A percentile compares a stretch with the other conserved stretches of the same genome.
phyloP scores from a whole-genome alignment of 2,888 invertebrate species.

The Eristalis pertinax region DNA sequence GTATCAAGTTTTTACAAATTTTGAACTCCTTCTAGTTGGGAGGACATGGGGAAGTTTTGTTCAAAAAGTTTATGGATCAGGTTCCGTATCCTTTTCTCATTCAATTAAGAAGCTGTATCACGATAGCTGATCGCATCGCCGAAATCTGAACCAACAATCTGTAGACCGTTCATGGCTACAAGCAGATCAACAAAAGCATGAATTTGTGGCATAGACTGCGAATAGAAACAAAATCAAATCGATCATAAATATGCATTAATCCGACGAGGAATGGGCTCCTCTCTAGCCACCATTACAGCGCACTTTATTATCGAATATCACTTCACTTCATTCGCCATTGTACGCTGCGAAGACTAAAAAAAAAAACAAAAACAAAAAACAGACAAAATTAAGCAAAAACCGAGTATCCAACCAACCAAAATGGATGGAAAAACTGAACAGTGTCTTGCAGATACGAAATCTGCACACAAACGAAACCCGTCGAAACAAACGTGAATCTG shows the following conservation, averaged over 20 bases:
- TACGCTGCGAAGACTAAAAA: neutral
- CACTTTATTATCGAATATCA: constrained; percentile 53
- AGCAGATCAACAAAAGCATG: too few species aligned
- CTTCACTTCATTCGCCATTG: constrained; percentile 46
- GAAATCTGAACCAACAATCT: too few species aligned
- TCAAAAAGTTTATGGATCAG: too few species aligned
- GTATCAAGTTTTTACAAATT: too few species aligned
- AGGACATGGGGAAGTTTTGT: too few species aligned
- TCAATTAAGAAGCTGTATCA: too few species aligned
- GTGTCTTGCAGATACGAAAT: constrained; percentile 53
- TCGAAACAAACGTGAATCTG: neutral
- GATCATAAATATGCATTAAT: neutral
- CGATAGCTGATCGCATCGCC: too few species aligned
- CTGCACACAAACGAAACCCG: constrained; percentile 21
- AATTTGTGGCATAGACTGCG: too few species aligned
- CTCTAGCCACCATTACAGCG: constrained; percentile 17
- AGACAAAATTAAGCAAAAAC: neutral
- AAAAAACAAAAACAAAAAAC: neutral
- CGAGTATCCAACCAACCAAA: constrained; percentile 4
- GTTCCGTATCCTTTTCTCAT: too few species aligned
- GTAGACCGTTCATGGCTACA: too few species aligned
- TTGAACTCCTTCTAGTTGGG: too few species aligned
- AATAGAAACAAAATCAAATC: too few species aligned
- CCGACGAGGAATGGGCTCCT: neutral
- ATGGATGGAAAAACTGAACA: constrained; percentile 35